phyloP scores from a whole-genome alignment of 2,113 vertebrate genomes.

The Brachyhypopomus occidentalis region DNA sequence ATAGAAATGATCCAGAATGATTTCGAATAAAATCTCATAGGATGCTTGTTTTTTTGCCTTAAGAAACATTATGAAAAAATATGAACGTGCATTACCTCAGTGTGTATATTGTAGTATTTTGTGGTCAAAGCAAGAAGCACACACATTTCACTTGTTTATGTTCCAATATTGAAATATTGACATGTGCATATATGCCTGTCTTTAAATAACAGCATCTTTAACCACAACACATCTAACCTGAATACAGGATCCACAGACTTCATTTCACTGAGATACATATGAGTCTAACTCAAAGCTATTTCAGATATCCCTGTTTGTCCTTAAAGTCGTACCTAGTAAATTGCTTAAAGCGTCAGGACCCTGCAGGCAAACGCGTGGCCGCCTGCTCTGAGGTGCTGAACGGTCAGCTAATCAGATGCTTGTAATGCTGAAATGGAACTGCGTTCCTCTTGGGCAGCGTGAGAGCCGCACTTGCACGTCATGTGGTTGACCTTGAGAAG shows the following conservation, averaged over 20 bases:
- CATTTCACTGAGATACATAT: neutral
- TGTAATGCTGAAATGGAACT: conserved; percentile 81
- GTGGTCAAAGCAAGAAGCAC: too few relatives aligned
- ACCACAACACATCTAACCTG: neutral
- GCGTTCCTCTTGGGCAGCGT: conserved; percentile 77
- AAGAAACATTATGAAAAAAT: too few relatives aligned
- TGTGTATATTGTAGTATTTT: too few relatives aligned
- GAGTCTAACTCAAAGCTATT: neutral
- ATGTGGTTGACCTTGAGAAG: conserved; percentile 71
- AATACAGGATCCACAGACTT: neutral
- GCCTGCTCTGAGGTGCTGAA: neutral
- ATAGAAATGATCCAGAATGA: too few relatives aligned
- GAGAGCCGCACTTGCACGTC: conserved; percentile 76
- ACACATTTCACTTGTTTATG: too few relatives aligned
- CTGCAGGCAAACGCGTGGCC: neutral
- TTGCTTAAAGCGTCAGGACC: neutral
- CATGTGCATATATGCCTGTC: too few relatives aligned
- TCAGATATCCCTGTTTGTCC: neutral
- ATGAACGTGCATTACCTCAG: too few relatives aligned
- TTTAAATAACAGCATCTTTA: too few relatives aligned
- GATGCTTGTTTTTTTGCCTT: too few relatives aligned
- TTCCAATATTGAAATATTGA: too few relatives aligned
- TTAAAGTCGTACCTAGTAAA: neutral
- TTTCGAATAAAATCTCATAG: too few relatives aligned
- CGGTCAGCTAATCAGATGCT: conserved; percentile 62